Base-by-base conservation (phyloP, 2,888 invertebrate genomes). In the Lamproptera curius region DNA sequence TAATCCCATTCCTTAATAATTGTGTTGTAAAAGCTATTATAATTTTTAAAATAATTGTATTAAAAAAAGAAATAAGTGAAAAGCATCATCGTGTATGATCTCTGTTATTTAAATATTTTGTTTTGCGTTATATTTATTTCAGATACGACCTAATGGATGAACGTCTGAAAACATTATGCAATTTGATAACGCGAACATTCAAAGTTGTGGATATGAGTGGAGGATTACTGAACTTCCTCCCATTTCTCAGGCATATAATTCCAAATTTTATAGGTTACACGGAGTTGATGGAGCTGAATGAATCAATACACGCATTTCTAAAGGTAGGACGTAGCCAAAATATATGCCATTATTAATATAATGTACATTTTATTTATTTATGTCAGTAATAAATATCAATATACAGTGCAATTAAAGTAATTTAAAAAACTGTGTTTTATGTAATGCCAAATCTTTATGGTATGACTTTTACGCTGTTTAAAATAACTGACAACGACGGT, bases 221-320 rank as follows among this genome's bases (percentile, higher is more conserved):
- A 0, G 94, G 94, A 0, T 58, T 93, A 3, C 62, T 94, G 36
- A 93, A 92, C 54, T 92, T 92, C 63, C 75, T 94, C 78, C 94
- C 94, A 0, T 90, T 91, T 56, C 63, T 94, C 14, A 85, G 94
- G 45, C 89, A 90, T 63, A 41, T 94, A 1, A 85, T 90, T 0
- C 94, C 94, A 0, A 79, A 89, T 42, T 63, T 83, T 1, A 90
- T 89, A 14, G 93, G 93, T 1, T 94, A 92, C 66, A 90, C 81
- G 0, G 79, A 89, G 47, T 63, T 92, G 11, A 76, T 83, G 51
- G 62, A 69, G 0, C 86, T 89, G 13, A 80, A 91, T 35, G 61
- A 73, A 0, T 76, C 82, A 41, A 70, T 92, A 23, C 89, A 90
- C 74, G 60, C 62, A 0, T 93, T 92, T 63, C 62, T 93, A 11